Conservation (phyloP, 2,888 invertebrate species). For the Drosophila differens region DNA sequence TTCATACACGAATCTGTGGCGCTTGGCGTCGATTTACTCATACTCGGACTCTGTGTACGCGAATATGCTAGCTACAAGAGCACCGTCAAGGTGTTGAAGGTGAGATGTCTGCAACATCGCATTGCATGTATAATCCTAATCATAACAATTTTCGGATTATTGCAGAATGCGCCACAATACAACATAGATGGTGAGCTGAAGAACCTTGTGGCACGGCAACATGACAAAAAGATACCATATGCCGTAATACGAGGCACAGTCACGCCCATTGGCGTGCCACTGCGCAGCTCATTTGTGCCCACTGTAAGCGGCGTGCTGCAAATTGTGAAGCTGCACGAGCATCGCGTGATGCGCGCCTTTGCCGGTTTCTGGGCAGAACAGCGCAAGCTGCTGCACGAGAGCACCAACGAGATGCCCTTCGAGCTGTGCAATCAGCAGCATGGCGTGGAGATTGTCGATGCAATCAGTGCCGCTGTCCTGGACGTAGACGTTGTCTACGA, state of each 20-base stretch:
- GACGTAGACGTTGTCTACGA: constrained; percentile 93
- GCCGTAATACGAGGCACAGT: constrained; percentile 91
- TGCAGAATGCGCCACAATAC: constrained; percentile 89
- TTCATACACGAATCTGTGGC: constrained; percentile 91
- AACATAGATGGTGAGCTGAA: constrained; percentile 89
- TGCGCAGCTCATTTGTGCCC: constrained; percentile 90
- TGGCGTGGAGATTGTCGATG: constrained; percentile 91
- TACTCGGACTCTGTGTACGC: constrained; percentile 90
- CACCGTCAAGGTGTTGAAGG: constrained; percentile 90
- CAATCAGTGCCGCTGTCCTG: constrained; percentile 89
- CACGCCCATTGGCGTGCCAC: constrained; percentile 90
- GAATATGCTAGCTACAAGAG: constrained; percentile 91
- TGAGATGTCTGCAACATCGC: constrained; percentile 81
- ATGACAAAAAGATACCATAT: constrained; percentile 89
- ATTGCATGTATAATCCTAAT: constrained; percentile 28
- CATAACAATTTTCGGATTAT: constrained; percentile 10
- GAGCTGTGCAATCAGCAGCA: constrained; percentile 88
- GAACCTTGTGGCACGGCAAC: constrained; percentile 87
- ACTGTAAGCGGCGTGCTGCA: constrained; percentile 92
- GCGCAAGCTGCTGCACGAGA: constrained; percentile 91
- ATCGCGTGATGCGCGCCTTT: constrained; percentile 92
- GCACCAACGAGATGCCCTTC: constrained; percentile 93
- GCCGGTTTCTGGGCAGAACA: constrained; percentile 95
- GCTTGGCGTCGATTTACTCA: constrained; percentile 90
- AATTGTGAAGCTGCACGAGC: constrained; percentile 91